Evolutionary conservation across 2,888 invertebrate species (phyloP), one percentile per base, ranked within the genome.

Genomic region (Drosophila neotestacea): DNA sequence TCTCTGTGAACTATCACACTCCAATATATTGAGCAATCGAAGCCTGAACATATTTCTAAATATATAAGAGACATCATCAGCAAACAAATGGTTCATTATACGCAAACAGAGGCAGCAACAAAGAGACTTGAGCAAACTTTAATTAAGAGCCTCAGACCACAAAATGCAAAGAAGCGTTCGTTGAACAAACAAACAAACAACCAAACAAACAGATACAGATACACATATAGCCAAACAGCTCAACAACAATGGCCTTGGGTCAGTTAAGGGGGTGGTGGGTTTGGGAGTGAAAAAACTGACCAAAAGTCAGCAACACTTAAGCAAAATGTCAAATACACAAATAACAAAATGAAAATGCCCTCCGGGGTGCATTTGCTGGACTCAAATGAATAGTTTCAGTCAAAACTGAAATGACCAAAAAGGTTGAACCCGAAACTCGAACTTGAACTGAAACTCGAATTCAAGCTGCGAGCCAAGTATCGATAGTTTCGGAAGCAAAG

Each of bases 261-360:
- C 65, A 77, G 71, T 59, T 32, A 16, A n/a, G 13, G 9, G 28
- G 22, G 5, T 4, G 16, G 41, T 28, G 22, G 32, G 13, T 10
- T 22, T 34, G 28, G 16, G 10, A 64, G 44, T 38, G 51, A 64
- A 71, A 73, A 74, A 75, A 73, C 70, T 88, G 70, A 76, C 86
- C 85, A 78, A 89, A 85, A 85, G 89, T 85, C 85, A 89, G 88
- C 89, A 88, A 89, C 89, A 89, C 89, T 88, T 88, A 85, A 75
- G 81, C 77, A 86, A 89, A 85, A 89, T 85, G 85, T 89, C 85
- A 85, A 85, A 88, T 89, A 89, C 85, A 85, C 86, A 84, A 84
- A 86, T 86, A 81, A 72, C 80, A 62, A 70, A 84, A 75, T 81
- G 76, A 78, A 84, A 89, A 85, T 66, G 69, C 77, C 89, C 89